Conservation (phyloP, 2,797 vertebrate species). For the Florisuga fusca region DNA sequence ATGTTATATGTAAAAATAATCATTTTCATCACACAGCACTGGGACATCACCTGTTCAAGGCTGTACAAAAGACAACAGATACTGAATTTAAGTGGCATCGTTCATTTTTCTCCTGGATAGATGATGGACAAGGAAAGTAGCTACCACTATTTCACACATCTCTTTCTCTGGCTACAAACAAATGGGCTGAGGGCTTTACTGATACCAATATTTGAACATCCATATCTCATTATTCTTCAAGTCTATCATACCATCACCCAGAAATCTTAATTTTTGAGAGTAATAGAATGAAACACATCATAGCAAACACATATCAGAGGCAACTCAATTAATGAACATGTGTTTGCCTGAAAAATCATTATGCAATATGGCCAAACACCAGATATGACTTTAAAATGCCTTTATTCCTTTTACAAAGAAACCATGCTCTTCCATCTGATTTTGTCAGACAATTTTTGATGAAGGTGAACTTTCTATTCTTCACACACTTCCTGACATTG, state of each 20-base stretch:
- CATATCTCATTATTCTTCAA: neutral
- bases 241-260: neutral
- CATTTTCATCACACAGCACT: neutral
- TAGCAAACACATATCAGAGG: neutral
- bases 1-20: neutral
- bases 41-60: neutral
- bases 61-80: neutral
- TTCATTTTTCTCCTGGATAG: neutral
- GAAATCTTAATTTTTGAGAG: neutral
- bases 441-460: neutral
- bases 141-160: neutral
- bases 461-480: neutral
- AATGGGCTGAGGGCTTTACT: neutral
- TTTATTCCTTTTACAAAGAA: neutral
- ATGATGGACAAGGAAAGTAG: neutral
- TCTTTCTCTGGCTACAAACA: neutral
- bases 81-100: rapidly evolving
- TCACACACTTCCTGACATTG: rapidly evolving
- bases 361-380: neutral
- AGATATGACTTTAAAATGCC: neutral
- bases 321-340: neutral
- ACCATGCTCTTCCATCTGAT: neutral
- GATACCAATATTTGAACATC: neutral
- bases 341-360: neutral
- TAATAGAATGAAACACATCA: neutral